Base-by-base conservation (phyloP, 30 jellyfish, hydroid and myxozoan genomes). In the Morbakka virulenta region DNA sequence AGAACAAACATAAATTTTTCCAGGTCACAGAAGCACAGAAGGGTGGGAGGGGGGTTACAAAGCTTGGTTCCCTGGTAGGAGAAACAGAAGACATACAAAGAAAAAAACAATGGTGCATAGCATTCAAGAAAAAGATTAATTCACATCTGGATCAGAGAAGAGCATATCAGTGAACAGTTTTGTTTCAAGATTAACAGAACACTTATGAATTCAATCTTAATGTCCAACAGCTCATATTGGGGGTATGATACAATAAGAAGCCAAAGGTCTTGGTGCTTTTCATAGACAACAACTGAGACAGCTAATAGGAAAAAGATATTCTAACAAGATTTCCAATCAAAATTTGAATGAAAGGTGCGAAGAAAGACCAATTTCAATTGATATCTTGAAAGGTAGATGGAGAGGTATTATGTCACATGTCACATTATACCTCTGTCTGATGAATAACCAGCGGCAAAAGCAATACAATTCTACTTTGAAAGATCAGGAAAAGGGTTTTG, bases 381-480 rank as follows among this genome's bases (percentile, higher is more conserved):
- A n/a, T n/a, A n/a, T n/a, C n/a, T n/a, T n/a, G n/a, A n/a, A n/a
- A n/a, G n/a, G n/a, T n/a, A n/a, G n/a, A n/a, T n/a, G 27, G 62
- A 32, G 68, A 57, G 33, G 68, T n/a, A n/a, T n/a, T n/a, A n/a
- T n/a, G n/a, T n/a, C n/a, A n/a, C n/a, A n/a, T n/a, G 89, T 31
- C 89, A 79, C 70, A 50, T 66, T 28, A 25, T 65, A 48, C 75
- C 82, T 64, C 51, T 27, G 17, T 47, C 81, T 22, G 49, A 49
- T 27, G 84, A 66, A 3, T 64, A 81, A 76, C 79, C 78, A 47
- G 69, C 87, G 35, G 87, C 36, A 9, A 61, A 61, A 28, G 87
- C 80, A 1, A 64, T 62, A 72, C 63, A 28, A 31, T 57, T 75
- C 76, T 75, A 75, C 87, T 78, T 78, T 35, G 73, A 78, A 23